Evolutionary conservation across 2,113 vertebrate species (phyloP).

Genomic region (Dinomys branickii): DNA sequence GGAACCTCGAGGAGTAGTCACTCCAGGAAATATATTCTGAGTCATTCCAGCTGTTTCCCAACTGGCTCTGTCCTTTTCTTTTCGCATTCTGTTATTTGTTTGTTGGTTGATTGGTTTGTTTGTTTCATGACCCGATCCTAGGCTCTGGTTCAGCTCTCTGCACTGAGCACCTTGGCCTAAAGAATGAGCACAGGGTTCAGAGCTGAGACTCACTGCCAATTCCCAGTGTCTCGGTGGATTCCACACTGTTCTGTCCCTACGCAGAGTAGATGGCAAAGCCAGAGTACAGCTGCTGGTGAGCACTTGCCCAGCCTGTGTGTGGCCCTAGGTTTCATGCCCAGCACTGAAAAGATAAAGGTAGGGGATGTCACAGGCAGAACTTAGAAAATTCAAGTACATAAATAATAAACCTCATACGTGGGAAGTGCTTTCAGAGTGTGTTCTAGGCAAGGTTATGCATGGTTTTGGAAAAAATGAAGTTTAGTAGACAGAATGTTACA

Average conservation of each 20-base stretch:
- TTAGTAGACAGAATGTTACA: neutral
- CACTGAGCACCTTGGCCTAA: neutral
- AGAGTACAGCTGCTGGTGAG: neutral
- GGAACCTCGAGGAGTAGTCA: neutral
- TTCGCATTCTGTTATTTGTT: neutral
- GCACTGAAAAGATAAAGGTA: neutral
- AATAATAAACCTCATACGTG: neutral
- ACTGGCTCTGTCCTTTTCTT: neutral
- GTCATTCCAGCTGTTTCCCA: slow-evolving; percentile 5
- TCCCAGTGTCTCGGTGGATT: neutral
- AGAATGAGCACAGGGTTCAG: neutral
- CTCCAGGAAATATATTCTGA: neutral
- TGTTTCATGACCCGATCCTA: neutral
- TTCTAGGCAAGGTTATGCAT: neutral
- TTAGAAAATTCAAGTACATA: slow-evolving; percentile 32
- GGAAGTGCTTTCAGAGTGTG: neutral
- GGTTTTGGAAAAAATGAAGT: slow-evolving; percentile 14
- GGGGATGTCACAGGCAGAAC: neutral
- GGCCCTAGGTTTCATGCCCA: neutral
- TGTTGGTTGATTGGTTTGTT: neutral
- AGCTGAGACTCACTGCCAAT: neutral
- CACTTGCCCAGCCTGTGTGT: neutral
- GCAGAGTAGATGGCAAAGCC: neutral
- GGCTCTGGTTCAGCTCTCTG: neutral
- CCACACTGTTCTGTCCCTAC: neutral